These are phyloP conservation scores for Fragum whitleyi DNA, from an alignment of 2,888 invertebrate genomes.

Conservation along the genomic window DNA sequence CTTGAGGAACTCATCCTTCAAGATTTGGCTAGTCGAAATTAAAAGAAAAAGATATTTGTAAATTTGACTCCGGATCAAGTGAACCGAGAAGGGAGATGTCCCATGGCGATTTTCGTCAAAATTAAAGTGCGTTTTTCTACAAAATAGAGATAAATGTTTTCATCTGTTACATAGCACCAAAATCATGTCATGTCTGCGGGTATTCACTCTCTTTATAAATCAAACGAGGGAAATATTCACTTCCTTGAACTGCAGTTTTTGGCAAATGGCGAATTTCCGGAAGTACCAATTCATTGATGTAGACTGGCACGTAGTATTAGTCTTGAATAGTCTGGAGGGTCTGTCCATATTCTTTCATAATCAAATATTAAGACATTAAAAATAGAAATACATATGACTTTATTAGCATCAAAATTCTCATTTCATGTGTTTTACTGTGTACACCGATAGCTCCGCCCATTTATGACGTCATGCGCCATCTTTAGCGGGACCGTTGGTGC, in stretches of 20 bases:
- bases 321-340: neutral
- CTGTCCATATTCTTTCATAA: neutral
- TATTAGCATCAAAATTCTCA: too few relatives aligned
- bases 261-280: constrained; percentile 58
- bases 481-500: too few relatives aligned
- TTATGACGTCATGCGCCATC: too few relatives aligned
- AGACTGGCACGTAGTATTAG: constrained; percentile 29
- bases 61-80: neutral
- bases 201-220: neutral
- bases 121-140: neutral
- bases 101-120: neutral
- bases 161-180: neutral
- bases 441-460: too few relatives aligned
- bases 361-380: neutral
- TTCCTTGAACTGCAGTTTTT: constrained; percentile 51
- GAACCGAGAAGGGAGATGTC: neutral
- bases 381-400: too few relatives aligned
- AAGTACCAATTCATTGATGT: constrained; percentile 23
- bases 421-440: too few relatives aligned
- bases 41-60: neutral
- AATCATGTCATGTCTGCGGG: neutral
- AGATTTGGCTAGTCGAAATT: neutral
- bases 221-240: constrained; percentile 26
- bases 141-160: neutral
- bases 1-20: constrained; percentile 4